A percentile compares a stretch with the other conserved stretches of the same genome.
Evolutionary conservation across 2,797 vertebrate species (phyloP).

Genomic region (Myotis myotis): DNA sequence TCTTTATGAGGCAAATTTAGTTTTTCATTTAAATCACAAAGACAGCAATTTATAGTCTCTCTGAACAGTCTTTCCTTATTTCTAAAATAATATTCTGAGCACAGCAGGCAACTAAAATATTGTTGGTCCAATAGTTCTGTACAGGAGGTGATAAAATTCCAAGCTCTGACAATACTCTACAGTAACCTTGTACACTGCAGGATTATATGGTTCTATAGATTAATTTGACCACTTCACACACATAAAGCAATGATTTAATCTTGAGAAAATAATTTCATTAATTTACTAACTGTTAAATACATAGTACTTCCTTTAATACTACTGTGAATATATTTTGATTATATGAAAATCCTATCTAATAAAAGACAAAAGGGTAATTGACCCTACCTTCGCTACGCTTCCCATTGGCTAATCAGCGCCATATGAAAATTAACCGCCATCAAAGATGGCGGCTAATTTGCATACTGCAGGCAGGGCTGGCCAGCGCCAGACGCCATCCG

Average conservation of each 20-base stretch:
- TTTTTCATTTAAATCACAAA: conserved; percentile 30
- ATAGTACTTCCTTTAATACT: background rate
- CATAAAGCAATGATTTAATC: background rate
- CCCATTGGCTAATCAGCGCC: too few relatives aligned
- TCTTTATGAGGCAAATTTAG: background rate
- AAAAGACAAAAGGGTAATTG: too few relatives aligned
- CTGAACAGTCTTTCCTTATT: background rate
- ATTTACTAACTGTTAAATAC: background rate
- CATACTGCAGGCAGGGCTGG: too few relatives aligned
- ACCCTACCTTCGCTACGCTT: too few relatives aligned
- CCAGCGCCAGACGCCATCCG: too few relatives aligned
- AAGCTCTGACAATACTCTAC: background rate
- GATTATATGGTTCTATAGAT: background rate
- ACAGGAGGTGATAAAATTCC: background rate
- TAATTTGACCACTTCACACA: background rate
- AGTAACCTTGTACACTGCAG: background rate
- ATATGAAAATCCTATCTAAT: background rate
- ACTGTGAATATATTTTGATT: background rate
- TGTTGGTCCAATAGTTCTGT: background rate
- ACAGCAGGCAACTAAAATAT: background rate
- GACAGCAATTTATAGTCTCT: background rate
- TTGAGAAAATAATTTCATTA: background rate
- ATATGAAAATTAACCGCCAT: too few relatives aligned
- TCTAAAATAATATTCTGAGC: background rate
- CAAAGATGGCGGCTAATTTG: too few relatives aligned